A percentile compares a stretch with the other conserved stretches of the same genome.
Evolutionary conservation across 2,888 invertebrate species (phyloP).

Genomic region (Scaptomyza reducta): DNA sequence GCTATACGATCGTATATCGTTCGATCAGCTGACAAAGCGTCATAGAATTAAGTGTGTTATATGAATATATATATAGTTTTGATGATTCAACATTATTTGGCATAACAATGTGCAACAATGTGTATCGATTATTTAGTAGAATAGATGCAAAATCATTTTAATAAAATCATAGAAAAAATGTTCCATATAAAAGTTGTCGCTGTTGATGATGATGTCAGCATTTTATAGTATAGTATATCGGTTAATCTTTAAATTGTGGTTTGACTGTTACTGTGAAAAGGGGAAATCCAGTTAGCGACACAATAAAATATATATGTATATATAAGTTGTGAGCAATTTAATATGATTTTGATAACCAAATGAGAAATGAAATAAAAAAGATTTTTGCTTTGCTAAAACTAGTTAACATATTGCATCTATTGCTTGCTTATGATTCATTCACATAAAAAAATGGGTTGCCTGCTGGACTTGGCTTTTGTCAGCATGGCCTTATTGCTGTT

Average conservation of each 20-base stretch:
- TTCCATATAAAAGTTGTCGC: background rate
- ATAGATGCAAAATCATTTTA: background rate
- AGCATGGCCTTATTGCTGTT: background rate
- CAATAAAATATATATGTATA: background rate
- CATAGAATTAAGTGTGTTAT: too few relatives aligned
- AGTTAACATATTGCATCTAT: background rate
- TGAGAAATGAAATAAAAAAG: too few relatives aligned
- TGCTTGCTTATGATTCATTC: constrained; percentile 21
- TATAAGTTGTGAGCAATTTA: too few relatives aligned
- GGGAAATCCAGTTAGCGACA: background rate
- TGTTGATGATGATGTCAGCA: constrained; percentile 26
- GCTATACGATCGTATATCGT: constrained; percentile 27
- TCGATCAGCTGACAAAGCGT: constrained; percentile 46
- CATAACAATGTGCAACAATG: constrained; percentile 19
- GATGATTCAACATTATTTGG: constrained; percentile 51
- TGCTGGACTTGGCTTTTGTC: too few relatives aligned
- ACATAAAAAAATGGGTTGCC: background rate
- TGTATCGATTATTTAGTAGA: background rate
- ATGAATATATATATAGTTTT: background rate
- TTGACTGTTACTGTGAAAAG: background rate
- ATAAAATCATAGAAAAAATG: background rate
- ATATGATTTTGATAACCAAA: too few relatives aligned
- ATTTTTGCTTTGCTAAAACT: background rate
- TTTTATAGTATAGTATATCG: background rate
- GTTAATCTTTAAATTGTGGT: too few relatives aligned